These are phyloP conservation scores for Plotosus lineatus DNA, from an alignment of 2,113 vertebrate species.

Conservation along the genomic window DNA sequence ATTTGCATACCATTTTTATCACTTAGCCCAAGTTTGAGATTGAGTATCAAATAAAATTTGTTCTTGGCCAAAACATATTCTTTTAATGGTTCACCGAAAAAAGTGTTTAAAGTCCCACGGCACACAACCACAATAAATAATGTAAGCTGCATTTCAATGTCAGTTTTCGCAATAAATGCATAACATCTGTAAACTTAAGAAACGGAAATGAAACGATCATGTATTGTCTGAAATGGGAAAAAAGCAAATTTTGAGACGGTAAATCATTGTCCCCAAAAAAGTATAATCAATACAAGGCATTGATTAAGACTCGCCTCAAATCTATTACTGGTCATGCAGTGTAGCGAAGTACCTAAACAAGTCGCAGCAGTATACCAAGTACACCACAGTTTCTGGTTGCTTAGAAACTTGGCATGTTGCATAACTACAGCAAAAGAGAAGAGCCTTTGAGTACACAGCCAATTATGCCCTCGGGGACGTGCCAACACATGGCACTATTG, in stretches of 20 bases:
- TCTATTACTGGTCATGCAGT: neutral
- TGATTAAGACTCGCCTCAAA: neutral
- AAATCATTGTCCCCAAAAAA: neutral
- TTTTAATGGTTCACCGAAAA: no score
- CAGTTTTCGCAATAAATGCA: no score
- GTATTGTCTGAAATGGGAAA: no score
- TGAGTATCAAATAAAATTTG: no score
- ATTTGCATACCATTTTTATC: no score
- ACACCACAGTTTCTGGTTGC: constrained; percentile 22
- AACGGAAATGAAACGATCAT: no score
- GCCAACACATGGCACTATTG: constrained; percentile 18
- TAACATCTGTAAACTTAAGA: no score
- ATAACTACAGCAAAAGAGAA: constrained; percentile 33
- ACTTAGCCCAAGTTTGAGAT: no score
- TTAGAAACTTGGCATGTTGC: constrained; percentile 19
- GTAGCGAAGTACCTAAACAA: constrained; percentile 2
- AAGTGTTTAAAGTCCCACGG: no score
- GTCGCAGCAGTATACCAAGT: neutral
- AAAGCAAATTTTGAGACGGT: neutral
- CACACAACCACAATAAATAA: no score
- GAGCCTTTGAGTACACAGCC: constrained; percentile 24
- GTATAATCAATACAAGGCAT: neutral
- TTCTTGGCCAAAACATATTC: no score
- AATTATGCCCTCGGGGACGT: constrained; percentile 19
- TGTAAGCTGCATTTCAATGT: no score